phyloP scores from a whole-genome alignment of 2,888 invertebrate genomes.

The Dolichopus griseipennis region DNA sequence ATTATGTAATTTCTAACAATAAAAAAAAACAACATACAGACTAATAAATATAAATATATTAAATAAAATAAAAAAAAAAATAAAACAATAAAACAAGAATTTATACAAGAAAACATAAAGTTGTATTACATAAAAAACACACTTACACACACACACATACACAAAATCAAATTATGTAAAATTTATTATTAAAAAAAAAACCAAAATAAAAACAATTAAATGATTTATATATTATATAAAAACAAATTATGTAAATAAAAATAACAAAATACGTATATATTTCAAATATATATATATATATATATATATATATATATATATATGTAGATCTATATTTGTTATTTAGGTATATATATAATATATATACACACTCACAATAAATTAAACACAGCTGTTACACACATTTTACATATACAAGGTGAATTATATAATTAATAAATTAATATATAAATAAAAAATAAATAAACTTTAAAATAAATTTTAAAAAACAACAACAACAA shows the following conservation, averaged over 20 bases:
- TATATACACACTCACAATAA: slow-evolving; percentile 22
- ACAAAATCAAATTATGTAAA: slow-evolving; percentile 16
- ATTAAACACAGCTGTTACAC: slow-evolving; percentile 9
- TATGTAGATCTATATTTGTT: slow-evolving; percentile 17
- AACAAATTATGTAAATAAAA: slow-evolving; percentile 12
- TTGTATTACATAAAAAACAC: slow-evolving; percentile 20
- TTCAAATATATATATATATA: slow-evolving; percentile 22
- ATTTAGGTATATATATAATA: slow-evolving; percentile 14
- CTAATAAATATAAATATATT: slow-evolving; percentile 15
- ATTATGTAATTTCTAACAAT: slow-evolving; percentile 13
- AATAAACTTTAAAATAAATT: too few relatives aligned
- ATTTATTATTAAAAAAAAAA: background rate
- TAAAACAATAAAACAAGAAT: slow-evolving; percentile 13
- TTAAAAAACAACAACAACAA: background rate
- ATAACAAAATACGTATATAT: slow-evolving; percentile 10
- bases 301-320: slow-evolving; percentile 22
- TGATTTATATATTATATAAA: slow-evolving; percentile 20
- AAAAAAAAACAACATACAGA: slow-evolving; percentile 20
- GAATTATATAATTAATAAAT: background rate
- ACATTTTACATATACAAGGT: background rate
- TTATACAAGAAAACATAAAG: slow-evolving; percentile 14
- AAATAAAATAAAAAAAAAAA: too few relatives aligned
- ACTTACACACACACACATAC: slow-evolving; percentile 14
- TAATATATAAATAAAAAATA: background rate
- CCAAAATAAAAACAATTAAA: slow-evolving; percentile 17